phyloP scores from a whole-genome alignment of 2,888 invertebrate genomes.

The Agelastica alni region DNA sequence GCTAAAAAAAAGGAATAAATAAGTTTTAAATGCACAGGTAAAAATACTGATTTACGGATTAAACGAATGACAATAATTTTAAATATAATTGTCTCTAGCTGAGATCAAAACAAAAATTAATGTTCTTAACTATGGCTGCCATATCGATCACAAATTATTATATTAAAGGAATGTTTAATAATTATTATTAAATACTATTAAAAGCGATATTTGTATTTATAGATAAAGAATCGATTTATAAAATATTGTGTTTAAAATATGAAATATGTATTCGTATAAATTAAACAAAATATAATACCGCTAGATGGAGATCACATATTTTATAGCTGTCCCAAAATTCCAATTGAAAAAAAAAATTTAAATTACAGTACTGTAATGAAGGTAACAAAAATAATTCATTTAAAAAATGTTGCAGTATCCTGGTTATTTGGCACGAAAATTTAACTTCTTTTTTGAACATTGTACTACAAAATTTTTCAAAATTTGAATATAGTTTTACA shows the following conservation, averaged over 20 bases:
- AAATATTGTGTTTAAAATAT: slow-evolving; percentile 16
- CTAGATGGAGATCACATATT: slow-evolving; percentile 22
- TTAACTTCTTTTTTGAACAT: no score
- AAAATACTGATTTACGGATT: slow-evolving; percentile 25
- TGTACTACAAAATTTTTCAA: no score
- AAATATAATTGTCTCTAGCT: slow-evolving; percentile 6
- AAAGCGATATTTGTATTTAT: slow-evolving; percentile 13
- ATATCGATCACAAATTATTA: slow-evolving; percentile 43
- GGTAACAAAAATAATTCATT: no score
- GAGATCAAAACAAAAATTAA: slow-evolving; percentile 21
- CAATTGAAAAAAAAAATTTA: no score
- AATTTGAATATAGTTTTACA: no score
- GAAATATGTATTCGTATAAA: slow-evolving; percentile 12
- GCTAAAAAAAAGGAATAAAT: no score
- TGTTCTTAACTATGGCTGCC: slow-evolving; percentile 39
- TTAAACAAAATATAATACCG: slow-evolving; percentile 11
- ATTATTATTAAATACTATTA: slow-evolving; percentile 31
- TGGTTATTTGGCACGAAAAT: no score
- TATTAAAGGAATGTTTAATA: slow-evolving; percentile 45
- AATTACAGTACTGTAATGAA: no score
- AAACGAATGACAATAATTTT: slow-evolving; percentile 21
- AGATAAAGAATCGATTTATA: slow-evolving; percentile 20
- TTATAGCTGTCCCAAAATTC: slow-evolving; percentile 8
- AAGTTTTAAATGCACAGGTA: slow-evolving; percentile 16
- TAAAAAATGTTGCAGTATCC: no score